Base-by-base conservation (phyloP, 2,888 invertebrate species). In the Invenusta paracnida region DNA sequence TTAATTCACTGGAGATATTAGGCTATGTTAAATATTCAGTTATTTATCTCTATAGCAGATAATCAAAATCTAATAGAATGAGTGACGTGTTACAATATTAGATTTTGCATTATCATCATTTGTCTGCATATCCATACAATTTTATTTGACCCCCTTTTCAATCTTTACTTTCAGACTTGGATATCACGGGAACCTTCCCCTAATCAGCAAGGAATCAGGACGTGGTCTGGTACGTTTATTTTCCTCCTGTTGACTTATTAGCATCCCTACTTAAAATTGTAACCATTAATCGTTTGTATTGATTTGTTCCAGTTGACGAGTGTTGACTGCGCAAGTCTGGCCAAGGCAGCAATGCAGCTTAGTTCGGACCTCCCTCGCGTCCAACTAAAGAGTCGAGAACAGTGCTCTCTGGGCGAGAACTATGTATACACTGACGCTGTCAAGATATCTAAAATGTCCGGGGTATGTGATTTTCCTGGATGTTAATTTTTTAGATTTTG, bases 381-480 rank as follows among this genome's bases (percentile, higher is more conserved):
- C 29, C 28, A n/a, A 11, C 28, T 85, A 1, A 85, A 85, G 23
- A 28, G 67, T 28, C 83, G 85, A 5, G 85, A 85, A 29, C 28
- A 85, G 31, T 85, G 85, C 29, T 30, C 85, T 5, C 85, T 82
- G n/a, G 85, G 73, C 13, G 85, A 85, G 27, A 85, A 82, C n/a
- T 82, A 13, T 17, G 67, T 85, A 17, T 85, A 85, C 29, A 29
- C 67, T 5, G 85, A 85, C 29, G 85, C 85, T 13, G 85, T 85
- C 1, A 30, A 31, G 29, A 2, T 85, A 82, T n/a, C 79, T 1
- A 81, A 27, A 85, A 28, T 85, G 81, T n/a, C 2, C 28, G 79
- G 5, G 17, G 79, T 79, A 79, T 13, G 79, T 79, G 11, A 25
- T 48, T 48, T 48, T n/a, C n/a, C n/a, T n/a, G n/a, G n/a, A n/a